phyloP scores from a whole-genome alignment of 2,113 vertebrate species.

The Labeo rohita region DNA sequence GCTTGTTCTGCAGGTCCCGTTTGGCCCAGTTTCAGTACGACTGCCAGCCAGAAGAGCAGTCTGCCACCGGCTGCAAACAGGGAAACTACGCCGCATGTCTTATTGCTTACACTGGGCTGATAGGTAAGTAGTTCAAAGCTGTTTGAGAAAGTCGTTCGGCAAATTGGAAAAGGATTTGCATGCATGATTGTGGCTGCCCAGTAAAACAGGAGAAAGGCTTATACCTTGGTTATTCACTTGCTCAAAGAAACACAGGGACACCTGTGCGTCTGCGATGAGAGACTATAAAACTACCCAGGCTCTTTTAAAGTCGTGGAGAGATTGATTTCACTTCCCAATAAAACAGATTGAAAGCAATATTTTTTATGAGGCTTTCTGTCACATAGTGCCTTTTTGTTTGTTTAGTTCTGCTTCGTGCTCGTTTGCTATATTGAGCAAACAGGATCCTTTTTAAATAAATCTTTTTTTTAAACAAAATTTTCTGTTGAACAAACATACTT shows the following conservation, averaged over 20 bases:
- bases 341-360: conserved; percentile 8
- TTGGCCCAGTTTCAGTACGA: conserved; percentile 89
- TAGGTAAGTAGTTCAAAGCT: conserved; percentile 75
- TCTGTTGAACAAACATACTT: neutral
- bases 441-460: neutral
- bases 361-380: conserved; percentile 4
- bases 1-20: conserved; percentile 79
- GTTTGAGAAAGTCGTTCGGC: neutral
- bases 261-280: conserved; percentile 51
- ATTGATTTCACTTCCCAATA: conserved; percentile 1
- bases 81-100: conserved; percentile 83
- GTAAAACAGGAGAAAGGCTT: conserved; percentile 43
- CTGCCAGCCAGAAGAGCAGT: conserved; percentile 76
- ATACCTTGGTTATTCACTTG: conserved; percentile 59
- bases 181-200: neutral
- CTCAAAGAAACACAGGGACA: conserved; percentile 66
- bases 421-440: conserved; percentile 12
- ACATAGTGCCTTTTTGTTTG: conserved; percentile 7
- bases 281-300: conserved; percentile 24
- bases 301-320: conserved; percentile 2
- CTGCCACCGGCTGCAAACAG: conserved; percentile 77
- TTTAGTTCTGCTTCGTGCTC: neutral
- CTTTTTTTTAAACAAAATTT: neutral
- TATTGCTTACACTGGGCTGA: conserved; percentile 88
- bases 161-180: neutral